Evolutionary conservation across 2,113 vertebrate genomes (phyloP).

Genomic region (Asarcornis scutulata): DNA sequence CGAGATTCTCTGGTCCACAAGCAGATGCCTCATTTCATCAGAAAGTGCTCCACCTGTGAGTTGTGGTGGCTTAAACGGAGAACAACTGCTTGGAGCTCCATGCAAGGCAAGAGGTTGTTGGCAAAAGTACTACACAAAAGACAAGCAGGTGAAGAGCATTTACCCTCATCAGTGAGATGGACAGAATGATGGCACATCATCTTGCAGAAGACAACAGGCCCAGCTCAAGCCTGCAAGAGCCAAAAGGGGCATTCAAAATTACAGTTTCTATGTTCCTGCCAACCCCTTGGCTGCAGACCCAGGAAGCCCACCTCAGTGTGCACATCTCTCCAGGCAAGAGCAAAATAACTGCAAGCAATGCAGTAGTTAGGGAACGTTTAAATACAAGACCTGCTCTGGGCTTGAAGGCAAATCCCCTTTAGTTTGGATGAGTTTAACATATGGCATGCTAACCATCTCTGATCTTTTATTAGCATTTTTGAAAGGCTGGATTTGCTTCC

Average conservation of each 20-base stretch:
- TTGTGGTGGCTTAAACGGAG: background rate
- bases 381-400: background rate
- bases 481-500: conserved; percentile 11
- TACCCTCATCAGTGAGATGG: background rate
- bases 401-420: background rate
- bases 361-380: background rate
- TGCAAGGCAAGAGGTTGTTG: background rate
- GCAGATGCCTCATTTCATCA: conserved; percentile 12
- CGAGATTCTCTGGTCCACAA: background rate
- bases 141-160: background rate
- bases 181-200: background rate
- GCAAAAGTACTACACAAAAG: background rate
- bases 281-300: background rate
- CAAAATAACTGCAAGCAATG: background rate
- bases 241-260: too few relatives aligned
- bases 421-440: background rate
- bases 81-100: background rate
- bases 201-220: too few relatives aligned
- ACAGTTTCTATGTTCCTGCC: too few relatives aligned
- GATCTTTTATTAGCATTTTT: background rate
- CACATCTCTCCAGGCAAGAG: background rate
- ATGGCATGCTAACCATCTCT: background rate
- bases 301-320: rapidly evolving
- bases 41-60: background rate
- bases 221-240: too few relatives aligned